Conservation (phyloP, 1,140 invertebrate genomes). For the Drosophila gunungcola region DNA sequence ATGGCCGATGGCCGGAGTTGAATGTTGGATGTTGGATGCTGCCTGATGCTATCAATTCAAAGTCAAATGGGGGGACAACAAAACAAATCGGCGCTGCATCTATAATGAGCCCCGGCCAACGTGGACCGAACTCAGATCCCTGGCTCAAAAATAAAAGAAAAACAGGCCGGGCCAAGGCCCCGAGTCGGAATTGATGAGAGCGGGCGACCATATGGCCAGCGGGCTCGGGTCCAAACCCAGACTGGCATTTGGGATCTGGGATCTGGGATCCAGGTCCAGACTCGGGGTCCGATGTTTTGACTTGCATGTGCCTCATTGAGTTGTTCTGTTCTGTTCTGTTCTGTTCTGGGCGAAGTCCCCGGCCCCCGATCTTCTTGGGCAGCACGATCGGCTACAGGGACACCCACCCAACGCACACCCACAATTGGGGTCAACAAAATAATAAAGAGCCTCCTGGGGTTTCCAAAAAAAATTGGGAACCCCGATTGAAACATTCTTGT, state of each 20-base stretch:
- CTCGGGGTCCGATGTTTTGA: conserved; percentile 34
- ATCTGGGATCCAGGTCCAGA: conserved; percentile 7
- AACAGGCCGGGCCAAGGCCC: conserved; percentile 18
- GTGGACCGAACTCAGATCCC: not conserved
- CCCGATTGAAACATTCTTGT: too few species aligned
- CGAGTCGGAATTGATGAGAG: conserved; percentile 45
- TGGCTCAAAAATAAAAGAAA: conserved; percentile 1
- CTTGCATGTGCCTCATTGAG: conserved; percentile 55
- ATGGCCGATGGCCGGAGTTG: conserved; percentile 3
- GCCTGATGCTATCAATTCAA: conserved; percentile 81
- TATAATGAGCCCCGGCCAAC: conserved; percentile 65
- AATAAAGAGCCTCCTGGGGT: not conserved
- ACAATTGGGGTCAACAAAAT: conserved; percentile 22
- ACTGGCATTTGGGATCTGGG: too few species aligned
- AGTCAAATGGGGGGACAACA: conserved; percentile 82
- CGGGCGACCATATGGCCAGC: conserved; percentile 31
- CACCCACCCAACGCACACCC: conserved; percentile 61
- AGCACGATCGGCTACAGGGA: conserved; percentile 60
- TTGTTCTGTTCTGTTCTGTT: conserved; percentile 9
- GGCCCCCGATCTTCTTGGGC: not conserved
- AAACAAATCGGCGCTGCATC: conserved; percentile 83
- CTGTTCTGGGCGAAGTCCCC: conserved; percentile 6
- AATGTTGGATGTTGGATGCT: conserved; percentile 41
- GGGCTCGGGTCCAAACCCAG: conserved; percentile 3
- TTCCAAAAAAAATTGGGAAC: not conserved